These are phyloP conservation scores for Platerodrilus igneus DNA, from an alignment of 2,888 invertebrate species.

Conservation along the genomic window DNA sequence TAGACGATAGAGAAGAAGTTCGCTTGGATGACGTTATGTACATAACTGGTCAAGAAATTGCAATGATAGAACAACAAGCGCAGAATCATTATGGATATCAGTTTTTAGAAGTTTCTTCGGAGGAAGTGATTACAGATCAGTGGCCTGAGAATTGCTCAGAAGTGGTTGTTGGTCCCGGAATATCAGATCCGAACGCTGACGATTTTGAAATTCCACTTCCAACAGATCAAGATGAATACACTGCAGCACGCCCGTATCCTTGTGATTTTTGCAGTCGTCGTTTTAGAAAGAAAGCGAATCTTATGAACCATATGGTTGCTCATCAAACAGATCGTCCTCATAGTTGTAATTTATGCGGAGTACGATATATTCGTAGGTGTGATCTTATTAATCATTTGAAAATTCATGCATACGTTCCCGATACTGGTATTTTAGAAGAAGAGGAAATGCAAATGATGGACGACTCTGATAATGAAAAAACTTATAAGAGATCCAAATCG, in stretches of 20 bases:
- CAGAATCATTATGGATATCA: slow-evolving; percentile 40
- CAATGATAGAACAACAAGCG: slow-evolving; percentile 40
- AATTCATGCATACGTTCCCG: slow-evolving; percentile 73
- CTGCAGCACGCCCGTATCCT: slow-evolving; percentile 73
- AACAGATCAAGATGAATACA: slow-evolving; percentile 75
- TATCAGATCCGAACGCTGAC: slow-evolving; percentile 54
- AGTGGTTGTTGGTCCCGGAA: slow-evolving; percentile 57
- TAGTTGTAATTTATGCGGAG: slow-evolving; percentile 77
- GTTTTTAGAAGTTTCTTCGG: slow-evolving; percentile 53
- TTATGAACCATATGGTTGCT: slow-evolving; percentile 83
- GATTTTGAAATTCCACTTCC: slow-evolving; percentile 71
- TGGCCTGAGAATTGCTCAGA: slow-evolving; percentile 72
- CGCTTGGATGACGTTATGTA: slow-evolving; percentile 40
- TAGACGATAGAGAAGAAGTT: slow-evolving; percentile 17
- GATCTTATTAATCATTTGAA: slow-evolving; percentile 81
- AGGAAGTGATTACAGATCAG: slow-evolving; percentile 77
- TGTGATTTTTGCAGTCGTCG: slow-evolving; percentile 82
- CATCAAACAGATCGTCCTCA: slow-evolving; percentile 81
- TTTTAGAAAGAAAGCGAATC: slow-evolving; percentile 76
- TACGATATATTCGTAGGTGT: slow-evolving; percentile 71
- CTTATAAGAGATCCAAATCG: slow-evolving; percentile 39
- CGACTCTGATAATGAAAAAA: slow-evolving; percentile 43
- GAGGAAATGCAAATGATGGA: slow-evolving; percentile 53
- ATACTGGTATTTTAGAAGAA: slow-evolving; percentile 51
- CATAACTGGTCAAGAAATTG: slow-evolving; percentile 43